Conservation (phyloP, 2,888 invertebrate genomes). For the Ophraella communa region DNA sequence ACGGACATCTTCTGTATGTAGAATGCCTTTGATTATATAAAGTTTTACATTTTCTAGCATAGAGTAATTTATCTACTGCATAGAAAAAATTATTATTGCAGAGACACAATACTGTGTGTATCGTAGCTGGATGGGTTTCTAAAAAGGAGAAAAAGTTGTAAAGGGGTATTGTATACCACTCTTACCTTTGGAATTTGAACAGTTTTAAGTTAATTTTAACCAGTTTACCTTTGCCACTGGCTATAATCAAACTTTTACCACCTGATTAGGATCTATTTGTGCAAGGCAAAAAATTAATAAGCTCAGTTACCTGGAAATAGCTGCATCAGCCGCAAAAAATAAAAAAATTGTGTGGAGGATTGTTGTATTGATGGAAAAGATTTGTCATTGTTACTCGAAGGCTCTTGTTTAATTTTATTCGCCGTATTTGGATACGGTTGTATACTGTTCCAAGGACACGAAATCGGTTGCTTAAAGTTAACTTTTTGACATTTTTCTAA, state of each 20-base stretch:
- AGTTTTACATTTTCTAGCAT: slow-evolving; percentile 51
- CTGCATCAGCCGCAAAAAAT: slow-evolving; percentile 58
- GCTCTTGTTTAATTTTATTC: slow-evolving; percentile 43
- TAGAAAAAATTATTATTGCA: slow-evolving; percentile 57
- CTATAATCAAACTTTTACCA: no score
- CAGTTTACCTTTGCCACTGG: no score
- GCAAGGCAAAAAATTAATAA: not conserved
- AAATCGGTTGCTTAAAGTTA: slow-evolving; percentile 45
- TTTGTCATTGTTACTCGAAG: slow-evolving; percentile 18
- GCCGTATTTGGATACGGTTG: slow-evolving; percentile 48
- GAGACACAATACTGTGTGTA: slow-evolving; percentile 55
- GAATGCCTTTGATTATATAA: slow-evolving; percentile 10
- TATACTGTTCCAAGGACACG: slow-evolving; percentile 48
- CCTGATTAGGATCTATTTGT: no score
- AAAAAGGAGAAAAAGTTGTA: not conserved
- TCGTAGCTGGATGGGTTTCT: slow-evolving; percentile 57
- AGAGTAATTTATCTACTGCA: slow-evolving; percentile 56
- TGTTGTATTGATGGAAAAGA: slow-evolving; percentile 45
- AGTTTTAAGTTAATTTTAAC: no score
- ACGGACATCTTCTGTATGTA: slow-evolving; percentile 14
- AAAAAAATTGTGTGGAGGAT: slow-evolving; percentile 55
- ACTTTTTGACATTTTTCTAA: slow-evolving; percentile 32
- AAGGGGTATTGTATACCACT: no score
- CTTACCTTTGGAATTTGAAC: no score
- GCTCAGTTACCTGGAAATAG: slow-evolving; percentile 50